Evolutionary conservation across 2,797 vertebrate genomes (phyloP).

Genomic region (Molothrus aeneus): DNA sequence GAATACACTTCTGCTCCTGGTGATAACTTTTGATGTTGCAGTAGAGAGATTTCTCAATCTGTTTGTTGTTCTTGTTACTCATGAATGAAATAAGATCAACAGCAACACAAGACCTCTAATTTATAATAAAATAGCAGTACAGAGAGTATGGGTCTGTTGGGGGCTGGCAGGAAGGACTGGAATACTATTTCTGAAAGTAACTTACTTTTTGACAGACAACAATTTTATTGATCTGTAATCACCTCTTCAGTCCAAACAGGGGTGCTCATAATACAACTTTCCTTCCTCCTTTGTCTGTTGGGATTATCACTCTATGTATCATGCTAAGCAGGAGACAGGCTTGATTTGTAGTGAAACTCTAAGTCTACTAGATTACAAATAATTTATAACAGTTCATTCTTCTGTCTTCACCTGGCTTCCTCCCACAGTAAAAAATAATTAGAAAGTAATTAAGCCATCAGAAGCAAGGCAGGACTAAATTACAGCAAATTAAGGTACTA

Average conservation of each 20-base stretch:
- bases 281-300: neutral
- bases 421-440: constrained; percentile 49
- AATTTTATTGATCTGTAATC: neutral
- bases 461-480: constrained; percentile 26
- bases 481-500: constrained; percentile 8
- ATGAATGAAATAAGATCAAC: neutral
- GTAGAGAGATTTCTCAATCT: neutral
- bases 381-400: constrained; percentile 6
- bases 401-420: constrained; percentile 12
- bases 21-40: neutral
- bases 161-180: neutral
- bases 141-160: neutral
- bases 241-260: neutral
- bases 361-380: constrained; percentile 14
- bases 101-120: neutral
- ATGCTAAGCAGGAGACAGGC: neutral
- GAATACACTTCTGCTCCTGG: neutral
- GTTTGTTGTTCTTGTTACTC: neutral
- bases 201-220: neutral
- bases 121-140: constrained; percentile 2
- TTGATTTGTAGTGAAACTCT: neutral
- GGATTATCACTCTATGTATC: neutral
- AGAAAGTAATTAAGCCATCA: constrained; percentile 49
- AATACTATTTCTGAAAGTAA: neutral
- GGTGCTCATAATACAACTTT: neutral